These are phyloP conservation scores for Anthopleura xanthogrammica DNA, from an alignment of 92 coral and sea anemone genomes.

Conservation along the genomic window DNA sequence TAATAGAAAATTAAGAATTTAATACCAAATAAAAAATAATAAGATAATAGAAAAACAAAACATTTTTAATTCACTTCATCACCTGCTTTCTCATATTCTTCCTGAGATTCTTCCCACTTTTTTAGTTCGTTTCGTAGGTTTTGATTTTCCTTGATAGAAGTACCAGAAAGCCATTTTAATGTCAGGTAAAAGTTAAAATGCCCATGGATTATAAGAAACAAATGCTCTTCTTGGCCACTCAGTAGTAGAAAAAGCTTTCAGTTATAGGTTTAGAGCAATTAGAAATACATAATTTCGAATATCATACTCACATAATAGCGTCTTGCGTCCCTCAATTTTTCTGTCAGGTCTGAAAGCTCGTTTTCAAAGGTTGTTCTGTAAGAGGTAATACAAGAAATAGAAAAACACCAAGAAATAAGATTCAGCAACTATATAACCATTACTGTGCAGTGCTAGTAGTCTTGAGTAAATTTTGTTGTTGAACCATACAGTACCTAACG, in stretches of 20 bases:
- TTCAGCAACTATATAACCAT: too few species aligned
- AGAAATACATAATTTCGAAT: too few species aligned
- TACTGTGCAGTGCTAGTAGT: too few species aligned
- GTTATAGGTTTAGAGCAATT: too few species aligned
- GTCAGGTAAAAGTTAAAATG: neutral
- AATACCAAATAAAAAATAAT: neutral
- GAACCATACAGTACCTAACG: too few species aligned
- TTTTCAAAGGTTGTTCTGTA: slow-evolving; percentile 55
- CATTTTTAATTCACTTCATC: neutral
- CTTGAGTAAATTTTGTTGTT: too few species aligned
- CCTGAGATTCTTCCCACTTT: slow-evolving; percentile 53
- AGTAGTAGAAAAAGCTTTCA: too few species aligned
- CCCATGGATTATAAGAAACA: neutral
- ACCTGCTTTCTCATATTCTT: slow-evolving; percentile 51
- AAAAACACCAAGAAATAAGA: neutral
- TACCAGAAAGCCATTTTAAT: neutral
- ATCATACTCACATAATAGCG: slow-evolving; percentile 63
- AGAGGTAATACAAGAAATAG: neutral
- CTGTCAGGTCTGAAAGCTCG: slow-evolving; percentile 57
- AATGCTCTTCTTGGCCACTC: too few species aligned
- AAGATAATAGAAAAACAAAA: too few species aligned
- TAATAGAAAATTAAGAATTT: neutral
- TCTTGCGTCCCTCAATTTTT: slow-evolving; percentile 61
- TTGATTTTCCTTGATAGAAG: slow-evolving; percentile 44
- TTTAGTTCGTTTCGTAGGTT: slow-evolving; percentile 62